Base-by-base conservation (phyloP, 2,888 invertebrate genomes). In the Galeopsomyia nigrocyanea region DNA sequence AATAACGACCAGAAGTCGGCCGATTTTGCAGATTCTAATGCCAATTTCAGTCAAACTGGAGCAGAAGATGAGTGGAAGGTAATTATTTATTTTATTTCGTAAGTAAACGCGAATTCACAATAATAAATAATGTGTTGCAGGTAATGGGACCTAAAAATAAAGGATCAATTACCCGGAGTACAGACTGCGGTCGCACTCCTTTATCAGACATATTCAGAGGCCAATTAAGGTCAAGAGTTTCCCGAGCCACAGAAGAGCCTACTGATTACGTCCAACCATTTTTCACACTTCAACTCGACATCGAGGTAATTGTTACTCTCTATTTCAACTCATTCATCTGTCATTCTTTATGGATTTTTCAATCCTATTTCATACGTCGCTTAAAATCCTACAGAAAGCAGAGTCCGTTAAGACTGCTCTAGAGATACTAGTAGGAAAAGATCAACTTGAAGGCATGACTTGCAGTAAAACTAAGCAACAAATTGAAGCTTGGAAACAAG, bases 241-340 rank as follows among this genome's bases (percentile, higher is more conserved):
- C 92, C 78, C 90, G 94, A 73, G 89, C 92, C 13, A 90, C 92
- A 16, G 92, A 92, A 82, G 91, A 92, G 83, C 92, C 94, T 78
- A 96, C 97, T 0, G 96, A 96, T 83, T 96, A 95, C 78, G 93
- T 98, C 77, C 96, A 98, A 86, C 98, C 98, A 0, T 98, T 98
- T 88, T 97, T 97, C 86, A 97, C 97, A 0, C 89, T 98, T 75
- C 97, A 96, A 85, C 90, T 98, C 46, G 97, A 98, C 83, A 96
- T 98, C 79, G 96, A 97, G 90, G 96, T 96, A 84, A 58, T 46
- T 62, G 46, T 63, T 17, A 13, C 13, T 39, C 55, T 50, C 22
- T 53, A 64, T 53, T 60, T 70, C 39, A n/a, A 60, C 1, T 39
- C 39, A 13, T 39, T 39, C 5, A 26, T 26, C 5, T 5, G 26